Evolutionary conservation across 2,888 invertebrate species (phyloP), one percentile per base, ranked within the genome.

Genomic region (Sinelater perroti): DNA sequence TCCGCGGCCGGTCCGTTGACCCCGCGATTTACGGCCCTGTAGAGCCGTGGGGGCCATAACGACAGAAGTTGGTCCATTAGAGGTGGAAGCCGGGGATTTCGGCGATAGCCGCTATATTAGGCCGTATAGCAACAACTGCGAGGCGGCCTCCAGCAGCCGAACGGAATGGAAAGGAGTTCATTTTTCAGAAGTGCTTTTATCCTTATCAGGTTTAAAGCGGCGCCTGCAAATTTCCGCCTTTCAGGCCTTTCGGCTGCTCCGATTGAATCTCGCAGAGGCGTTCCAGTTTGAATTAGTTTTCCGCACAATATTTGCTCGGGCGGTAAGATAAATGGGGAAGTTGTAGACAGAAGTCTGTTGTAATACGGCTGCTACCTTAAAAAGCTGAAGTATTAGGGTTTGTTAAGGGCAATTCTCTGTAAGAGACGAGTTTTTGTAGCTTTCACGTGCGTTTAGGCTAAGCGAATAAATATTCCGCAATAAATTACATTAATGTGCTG

Each of bases 211-310:
- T 38, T 38, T 20, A 2, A 7, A 7, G 14, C n/a, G 13, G 13
- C 38, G 21, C 38, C 17, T 38, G 3, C 13, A 21, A 38, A 21
- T 38, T 38, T 38, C 38, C 38, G 20, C n/a, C 16, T 36, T n/a
- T n/a, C n/a, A n/a, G n/a, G n/a, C 17, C 38, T 18, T 20, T 20
- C 24, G 6, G 5, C 24, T 3, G 4, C 4, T 17, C 13, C 14
- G n/a, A n/a, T n/a, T 8, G 16, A 16, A 38, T 10, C 11, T 13
- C 21, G 11, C 20, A 13, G 24, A 21, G 24, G 14, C 21, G 13
- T 38, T 38, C 13, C 11, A 21, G 8, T 38, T 38, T 21, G 24
- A 38, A 38, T 38, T 20, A 21, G 13, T 38, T 38, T 38, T 38
- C 24, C 11, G 24, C 14, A 24, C 38, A 10, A 21, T 21, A 38